Conservation (phyloP, 2,797 vertebrate genomes). For the Leptatherina wallacei region DNA sequence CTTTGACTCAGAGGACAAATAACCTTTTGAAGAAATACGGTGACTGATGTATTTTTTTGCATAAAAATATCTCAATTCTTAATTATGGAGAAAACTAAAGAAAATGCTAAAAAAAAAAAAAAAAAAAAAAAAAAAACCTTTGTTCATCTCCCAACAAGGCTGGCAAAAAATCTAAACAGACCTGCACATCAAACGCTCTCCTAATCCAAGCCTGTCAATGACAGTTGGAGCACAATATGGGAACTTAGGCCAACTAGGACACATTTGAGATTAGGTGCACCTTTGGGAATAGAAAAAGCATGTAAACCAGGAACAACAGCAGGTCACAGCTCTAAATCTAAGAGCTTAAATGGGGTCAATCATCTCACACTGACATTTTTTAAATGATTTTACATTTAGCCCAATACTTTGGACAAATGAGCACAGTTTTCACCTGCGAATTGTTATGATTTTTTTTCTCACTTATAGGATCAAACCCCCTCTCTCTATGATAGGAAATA, state of each 20-base stretch:
- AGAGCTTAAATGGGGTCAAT: conserved; percentile 30
- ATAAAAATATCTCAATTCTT: background rate
- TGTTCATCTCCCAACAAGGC: background rate
- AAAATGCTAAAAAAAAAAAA: background rate
- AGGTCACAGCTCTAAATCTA: conserved; percentile 18
- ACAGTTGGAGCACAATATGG: conserved; percentile 37
- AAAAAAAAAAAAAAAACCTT: background rate
- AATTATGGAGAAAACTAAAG: background rate
- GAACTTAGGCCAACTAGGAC: conserved; percentile 46
- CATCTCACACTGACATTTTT: conserved; percentile 5
- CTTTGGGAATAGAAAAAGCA: conserved; percentile 56
- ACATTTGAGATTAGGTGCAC: conserved; percentile 54
- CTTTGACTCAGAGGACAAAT: background rate
- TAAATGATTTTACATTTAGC: background rate
- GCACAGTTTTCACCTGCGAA: background rate
- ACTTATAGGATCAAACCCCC: background rate
- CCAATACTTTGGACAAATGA: background rate
- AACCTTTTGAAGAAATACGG: too few relatives aligned
- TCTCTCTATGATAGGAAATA: background rate
- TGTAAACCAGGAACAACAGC: conserved; percentile 13
- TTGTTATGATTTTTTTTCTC: background rate
- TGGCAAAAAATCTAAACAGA: conserved; percentile 4
- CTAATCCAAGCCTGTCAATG: conserved; percentile 5
- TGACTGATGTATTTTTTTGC: background rate
- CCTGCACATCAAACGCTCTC: conserved; percentile 6